phyloP scores from a whole-genome alignment of 1,140 invertebrate species.

The Rhagoletis pomonella region DNA sequence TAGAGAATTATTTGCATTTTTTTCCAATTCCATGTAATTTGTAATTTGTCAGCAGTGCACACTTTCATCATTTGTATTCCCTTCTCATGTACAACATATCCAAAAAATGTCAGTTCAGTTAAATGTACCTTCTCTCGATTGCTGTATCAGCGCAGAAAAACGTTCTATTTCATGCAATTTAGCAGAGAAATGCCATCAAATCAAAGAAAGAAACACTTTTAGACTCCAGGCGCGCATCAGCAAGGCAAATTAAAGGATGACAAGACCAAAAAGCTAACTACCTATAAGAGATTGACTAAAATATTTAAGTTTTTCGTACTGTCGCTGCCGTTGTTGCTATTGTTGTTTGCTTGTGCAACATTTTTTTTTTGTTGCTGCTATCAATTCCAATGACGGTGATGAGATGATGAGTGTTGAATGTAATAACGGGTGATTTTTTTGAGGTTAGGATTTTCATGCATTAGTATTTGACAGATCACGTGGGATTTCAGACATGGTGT shows the following conservation, averaged over 20 bases:
- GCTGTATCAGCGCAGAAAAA: conserved; percentile 14
- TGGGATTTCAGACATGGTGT: no score
- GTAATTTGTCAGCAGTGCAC: no score
- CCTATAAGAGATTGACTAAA: not conserved
- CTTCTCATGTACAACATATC: not conserved
- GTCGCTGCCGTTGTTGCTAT: not conserved
- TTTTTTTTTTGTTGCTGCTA: not conserved
- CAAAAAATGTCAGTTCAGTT: conserved; percentile 29
- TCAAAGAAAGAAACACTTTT: not conserved
- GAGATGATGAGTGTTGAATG: conserved; percentile 47
- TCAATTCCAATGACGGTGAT: conserved; percentile 2
- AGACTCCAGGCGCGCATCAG: not conserved
- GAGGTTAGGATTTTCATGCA: no score
- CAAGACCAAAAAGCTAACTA: not conserved
- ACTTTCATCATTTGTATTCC: not conserved
- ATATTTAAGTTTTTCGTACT: not conserved
- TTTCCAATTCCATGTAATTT: no score
- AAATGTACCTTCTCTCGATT: not conserved
- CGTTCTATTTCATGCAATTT: conserved; percentile 17
- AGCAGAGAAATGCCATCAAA: not conserved
- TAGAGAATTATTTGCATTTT: no score
- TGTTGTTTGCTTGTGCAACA: not conserved
- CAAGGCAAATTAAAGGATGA: conserved; percentile 19
- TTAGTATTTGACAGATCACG: no score
- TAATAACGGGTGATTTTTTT: no score